Evolutionary conservation across 2,888 invertebrate species (phyloP).

Genomic region (Agrochola litura): DNA sequence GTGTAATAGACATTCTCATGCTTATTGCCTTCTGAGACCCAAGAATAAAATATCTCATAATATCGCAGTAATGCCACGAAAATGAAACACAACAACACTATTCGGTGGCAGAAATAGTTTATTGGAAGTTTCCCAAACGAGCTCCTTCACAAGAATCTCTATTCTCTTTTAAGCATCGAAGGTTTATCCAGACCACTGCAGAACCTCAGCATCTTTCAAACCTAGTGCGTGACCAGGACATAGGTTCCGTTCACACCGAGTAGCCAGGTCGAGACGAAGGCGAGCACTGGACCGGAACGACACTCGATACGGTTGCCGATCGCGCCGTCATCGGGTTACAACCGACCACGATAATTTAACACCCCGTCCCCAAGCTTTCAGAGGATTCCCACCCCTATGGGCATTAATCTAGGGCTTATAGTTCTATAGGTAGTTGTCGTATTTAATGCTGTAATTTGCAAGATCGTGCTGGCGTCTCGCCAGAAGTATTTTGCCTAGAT

Average conservation of each 20-base stretch:
- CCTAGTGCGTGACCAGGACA: slow-evolving; percentile 75
- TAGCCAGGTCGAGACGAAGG: slow-evolving; percentile 74
- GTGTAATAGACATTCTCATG: background rate
- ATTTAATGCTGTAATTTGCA: slow-evolving; percentile 55
- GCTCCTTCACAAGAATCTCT: background rate
- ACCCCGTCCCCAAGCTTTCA: slow-evolving; percentile 27
- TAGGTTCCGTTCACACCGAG: slow-evolving; percentile 78
- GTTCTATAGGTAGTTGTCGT: slow-evolving; percentile 13
- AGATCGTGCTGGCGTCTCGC: slow-evolving; percentile 74
- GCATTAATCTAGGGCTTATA: slow-evolving; percentile 41
- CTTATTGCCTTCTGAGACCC: background rate
- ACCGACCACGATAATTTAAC: slow-evolving; percentile 62
- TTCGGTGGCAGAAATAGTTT: background rate
- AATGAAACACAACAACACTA: background rate
- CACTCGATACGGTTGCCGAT: slow-evolving; percentile 82
- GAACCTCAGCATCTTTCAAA: slow-evolving; percentile 16
- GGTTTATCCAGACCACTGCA: background rate
- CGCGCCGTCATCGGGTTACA: slow-evolving; percentile 81
- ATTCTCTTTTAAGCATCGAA: background rate
- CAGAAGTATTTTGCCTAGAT: slow-evolving; percentile 77
- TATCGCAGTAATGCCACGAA: background rate
- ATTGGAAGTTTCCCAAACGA: background rate
- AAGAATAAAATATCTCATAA: background rate
- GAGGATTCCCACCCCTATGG: slow-evolving; percentile 57
- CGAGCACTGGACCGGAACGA: slow-evolving; percentile 81